Evolutionary conservation across 2,113 vertebrate genomes (phyloP).

Genomic region (Epinephelus fuscoguttatus): DNA sequence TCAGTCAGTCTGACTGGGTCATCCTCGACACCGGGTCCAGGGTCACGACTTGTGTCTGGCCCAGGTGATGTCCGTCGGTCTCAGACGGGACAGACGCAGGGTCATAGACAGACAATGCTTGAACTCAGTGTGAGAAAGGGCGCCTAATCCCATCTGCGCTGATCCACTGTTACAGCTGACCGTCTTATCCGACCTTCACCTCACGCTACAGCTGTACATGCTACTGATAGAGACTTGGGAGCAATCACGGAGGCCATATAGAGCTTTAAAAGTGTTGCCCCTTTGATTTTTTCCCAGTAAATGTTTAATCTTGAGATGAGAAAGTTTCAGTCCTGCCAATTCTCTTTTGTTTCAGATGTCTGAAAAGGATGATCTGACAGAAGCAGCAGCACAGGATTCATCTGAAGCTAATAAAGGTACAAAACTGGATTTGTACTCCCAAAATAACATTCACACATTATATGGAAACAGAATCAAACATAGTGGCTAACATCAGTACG

Average conservation of each 20-base stretch:
- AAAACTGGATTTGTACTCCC: neutral
- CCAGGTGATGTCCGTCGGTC: conserved; percentile 27
- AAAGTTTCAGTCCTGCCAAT: neutral
- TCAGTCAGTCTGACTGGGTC: neutral
- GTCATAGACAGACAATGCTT: conserved; percentile 42
- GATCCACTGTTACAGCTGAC: conserved; percentile 39
- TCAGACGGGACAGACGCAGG: conserved; percentile 41
- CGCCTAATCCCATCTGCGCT: conserved; percentile 73
- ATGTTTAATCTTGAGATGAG: neutral
- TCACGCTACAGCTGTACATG: neutral
- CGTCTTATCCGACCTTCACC: conserved; percentile 38
- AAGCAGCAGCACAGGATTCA: conserved; percentile 52
- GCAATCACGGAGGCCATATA: neutral
- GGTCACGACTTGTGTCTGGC: conserved; percentile 51
- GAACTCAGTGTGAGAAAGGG: neutral
- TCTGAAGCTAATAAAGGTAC: conserved; percentile 74
- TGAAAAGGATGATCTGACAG: conserved; percentile 48
- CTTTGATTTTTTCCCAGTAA: no score
- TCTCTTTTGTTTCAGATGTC: conserved; percentile 61
- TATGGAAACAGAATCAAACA: neutral
- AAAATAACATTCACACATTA: neutral
- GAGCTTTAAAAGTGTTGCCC: neutral
- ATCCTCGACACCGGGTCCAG: conserved; percentile 5
- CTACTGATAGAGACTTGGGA: neutral
- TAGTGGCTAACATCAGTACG: neutral